Conservation (phyloP, 2,888 invertebrate species). For the Ypsolopha sequella region DNA sequence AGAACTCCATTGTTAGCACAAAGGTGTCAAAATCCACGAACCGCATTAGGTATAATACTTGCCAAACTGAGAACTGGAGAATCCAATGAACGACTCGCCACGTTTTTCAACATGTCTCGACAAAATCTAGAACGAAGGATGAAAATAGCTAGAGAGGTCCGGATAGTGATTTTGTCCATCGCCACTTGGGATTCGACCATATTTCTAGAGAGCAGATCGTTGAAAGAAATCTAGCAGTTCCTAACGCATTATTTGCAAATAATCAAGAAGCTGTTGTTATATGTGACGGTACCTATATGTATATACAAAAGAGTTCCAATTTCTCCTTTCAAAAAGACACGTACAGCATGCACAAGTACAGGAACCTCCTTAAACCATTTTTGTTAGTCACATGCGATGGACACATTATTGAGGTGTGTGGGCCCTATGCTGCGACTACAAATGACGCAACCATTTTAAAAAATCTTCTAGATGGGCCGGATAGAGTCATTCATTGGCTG, state of each 20-base stretch:
- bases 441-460: conserved; percentile 11
- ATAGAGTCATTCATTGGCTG: conserved; percentile 2
- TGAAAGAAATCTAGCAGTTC: conserved; percentile 2
- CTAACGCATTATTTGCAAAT: conserved; percentile 3
- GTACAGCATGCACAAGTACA: conserved; percentile 15
- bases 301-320: conserved; percentile 5
- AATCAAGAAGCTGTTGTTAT: not conserved
- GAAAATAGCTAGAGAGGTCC: conserved; percentile 3
- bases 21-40: conserved; percentile 5
- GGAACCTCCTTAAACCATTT: conserved; percentile 15
- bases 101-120: conserved; percentile 4
- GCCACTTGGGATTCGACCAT: conserved; percentile 4
- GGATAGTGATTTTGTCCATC: conserved; percentile 4
- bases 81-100: conserved; percentile 6
- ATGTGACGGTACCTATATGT: conserved; percentile 4
- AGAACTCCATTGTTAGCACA: conserved; percentile 5
- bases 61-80: conserved; percentile 9
- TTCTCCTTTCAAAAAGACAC: conserved; percentile 8
- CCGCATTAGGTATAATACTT: conserved; percentile 5
- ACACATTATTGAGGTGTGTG: conserved; percentile 13
- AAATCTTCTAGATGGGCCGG: conserved; percentile 2
- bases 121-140: conserved; percentile 3
- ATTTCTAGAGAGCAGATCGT: conserved; percentile 4
- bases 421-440: conserved; percentile 14
- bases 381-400: conserved; percentile 14